Evolutionary conservation across 1,140 invertebrate genomes (phyloP), one percentile per base, ranked within the genome.

Genomic region (Pseudoatta argentina): DNA sequence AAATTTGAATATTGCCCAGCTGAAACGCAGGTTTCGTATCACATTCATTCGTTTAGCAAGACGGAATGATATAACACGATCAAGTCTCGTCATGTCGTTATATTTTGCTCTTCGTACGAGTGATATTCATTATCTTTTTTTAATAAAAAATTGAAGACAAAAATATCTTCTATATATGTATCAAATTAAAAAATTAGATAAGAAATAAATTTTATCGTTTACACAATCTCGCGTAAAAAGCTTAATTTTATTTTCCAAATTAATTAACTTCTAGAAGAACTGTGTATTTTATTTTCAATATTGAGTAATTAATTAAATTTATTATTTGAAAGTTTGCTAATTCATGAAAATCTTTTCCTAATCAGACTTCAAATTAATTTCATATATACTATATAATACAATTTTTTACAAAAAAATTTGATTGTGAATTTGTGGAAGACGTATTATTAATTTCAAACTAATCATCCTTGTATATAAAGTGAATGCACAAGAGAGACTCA

Each of bases 1-100:
- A 89, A 87, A 89, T 89, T 89, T 89, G 73, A 87, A 89, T 90
- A 90, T 87, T 61, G 24, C 34, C 14, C 39, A 24, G 18, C 57
- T 63, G 24, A 77, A 73, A 63, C 27, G 39, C 16, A 53, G n/a
- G n/a, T 67, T 27, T 67, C 34, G 18, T n/a, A 51, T 61, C 71
- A 5, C 39, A n/a, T 24, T 67, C 16, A 44, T n/a, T 21, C 21
- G 10, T 53, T n/a, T 44, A 27, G 34, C 66, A 16, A 81, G 24
- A 72, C 16, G 53, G 34, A 71, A 72, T 16, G 66, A 57, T 39
- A 44, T 57, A 44, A 57, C 44, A 6, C 1, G 16, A 63, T 76
- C 55, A 61, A 76, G 34, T 61, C 21, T 76, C 53, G 21, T 76
- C 16, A 34, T 34, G 12, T 24, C 14, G 3, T 27, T 61, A 76